A percentile compares a stretch with the other conserved stretches of the same genome.
These are phyloP conservation scores for Gadopsis marmoratus DNA, from an alignment of 2,797 vertebrate genomes.

Conservation along the genomic window DNA sequence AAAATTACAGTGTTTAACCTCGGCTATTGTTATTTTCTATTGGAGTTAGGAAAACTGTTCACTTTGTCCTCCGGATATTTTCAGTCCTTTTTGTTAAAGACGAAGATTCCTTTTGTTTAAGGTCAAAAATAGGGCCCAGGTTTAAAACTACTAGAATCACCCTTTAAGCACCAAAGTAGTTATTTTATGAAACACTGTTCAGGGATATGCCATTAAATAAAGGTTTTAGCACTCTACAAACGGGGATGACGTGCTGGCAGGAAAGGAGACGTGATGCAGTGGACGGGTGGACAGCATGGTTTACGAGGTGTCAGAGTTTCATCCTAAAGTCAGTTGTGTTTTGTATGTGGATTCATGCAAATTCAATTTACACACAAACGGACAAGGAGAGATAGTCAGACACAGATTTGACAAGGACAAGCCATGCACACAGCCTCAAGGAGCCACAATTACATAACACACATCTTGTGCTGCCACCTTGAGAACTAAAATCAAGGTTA, in stretches of 20 bases:
- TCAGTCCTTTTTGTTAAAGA: no score
- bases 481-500: slow-evolving; percentile 23
- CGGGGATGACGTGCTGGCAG: not conserved
- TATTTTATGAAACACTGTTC: not conserved
- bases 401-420: slow-evolving; percentile 13
- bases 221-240: slow-evolving; percentile 9
- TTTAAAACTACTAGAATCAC: no score
- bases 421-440: not conserved
- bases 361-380: not conserved
- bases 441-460: not conserved
- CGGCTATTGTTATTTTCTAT: not conserved
- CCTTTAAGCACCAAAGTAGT: not conserved
- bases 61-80: not conserved
- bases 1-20: not conserved
- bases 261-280: not conserved
- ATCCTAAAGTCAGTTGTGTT: not conserved
- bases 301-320: not conserved
- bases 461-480: slow-evolving; percentile 15
- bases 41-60: not conserved
- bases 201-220: not conserved
- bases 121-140: no score
- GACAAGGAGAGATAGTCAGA: not conserved
- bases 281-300: not conserved
- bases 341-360: slow-evolving; percentile 3
- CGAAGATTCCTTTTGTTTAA: no score